Evolutionary conservation across 2,113 vertebrate genomes (phyloP).

Genomic region (Aegithalos caudatus): DNA sequence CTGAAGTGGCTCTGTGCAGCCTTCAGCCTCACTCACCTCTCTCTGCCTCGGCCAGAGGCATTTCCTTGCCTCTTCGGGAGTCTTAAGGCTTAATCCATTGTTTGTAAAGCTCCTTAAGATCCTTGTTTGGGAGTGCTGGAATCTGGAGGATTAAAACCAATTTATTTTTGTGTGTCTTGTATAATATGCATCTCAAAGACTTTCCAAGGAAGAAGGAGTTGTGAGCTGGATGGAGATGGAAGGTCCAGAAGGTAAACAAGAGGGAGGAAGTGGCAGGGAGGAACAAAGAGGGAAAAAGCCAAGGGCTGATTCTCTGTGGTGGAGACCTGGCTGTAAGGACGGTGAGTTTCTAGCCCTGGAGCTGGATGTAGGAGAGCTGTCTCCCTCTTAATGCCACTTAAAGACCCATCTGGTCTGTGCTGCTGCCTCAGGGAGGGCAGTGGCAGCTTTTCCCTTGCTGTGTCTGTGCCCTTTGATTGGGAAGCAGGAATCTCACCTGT

Average conservation of each 20-base stretch:
- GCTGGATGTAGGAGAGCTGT: not conserved
- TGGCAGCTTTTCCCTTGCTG: not conserved
- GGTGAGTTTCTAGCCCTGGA: not conserved
- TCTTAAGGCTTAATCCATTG: constrained; percentile 59
- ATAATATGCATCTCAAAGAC: not conserved
- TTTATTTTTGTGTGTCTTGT: constrained; percentile 60
- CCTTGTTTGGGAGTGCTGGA: constrained; percentile 38
- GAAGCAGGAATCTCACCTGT: not conserved
- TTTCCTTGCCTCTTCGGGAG: not conserved
- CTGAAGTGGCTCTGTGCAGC: not conserved
- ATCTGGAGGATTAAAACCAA: constrained; percentile 55
- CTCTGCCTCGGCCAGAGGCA: not conserved
- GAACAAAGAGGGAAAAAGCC: not conserved
- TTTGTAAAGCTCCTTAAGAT: constrained; percentile 65
- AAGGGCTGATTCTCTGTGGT: not conserved
- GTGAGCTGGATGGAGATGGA: not conserved
- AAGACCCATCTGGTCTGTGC: not conserved
- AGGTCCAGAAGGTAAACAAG: not conserved
- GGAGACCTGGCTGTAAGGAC: not conserved
- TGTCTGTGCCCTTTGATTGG: not conserved
- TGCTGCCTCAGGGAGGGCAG: not conserved
- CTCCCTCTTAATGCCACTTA: not conserved
- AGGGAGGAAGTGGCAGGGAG: not conserved
- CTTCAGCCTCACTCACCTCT: not conserved
- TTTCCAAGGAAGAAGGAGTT: not conserved